These are phyloP conservation scores for Pseudochirops cupreus DNA, from an alignment of 2,797 vertebrate species.

Conservation along the genomic window DNA sequence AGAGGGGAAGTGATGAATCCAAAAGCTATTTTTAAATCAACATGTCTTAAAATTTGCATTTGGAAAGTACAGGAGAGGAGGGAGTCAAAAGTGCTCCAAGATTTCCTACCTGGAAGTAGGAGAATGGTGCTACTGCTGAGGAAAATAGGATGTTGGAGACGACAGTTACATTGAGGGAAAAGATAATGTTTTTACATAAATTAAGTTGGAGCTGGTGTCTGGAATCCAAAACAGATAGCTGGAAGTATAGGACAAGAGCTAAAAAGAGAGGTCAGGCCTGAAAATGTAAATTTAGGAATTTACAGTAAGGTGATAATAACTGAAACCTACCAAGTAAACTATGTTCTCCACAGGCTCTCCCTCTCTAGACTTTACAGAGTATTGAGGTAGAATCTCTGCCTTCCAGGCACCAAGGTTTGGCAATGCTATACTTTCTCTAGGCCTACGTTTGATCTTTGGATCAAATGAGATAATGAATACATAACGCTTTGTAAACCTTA, in stretches of 20 bases:
- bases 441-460: too few species aligned
- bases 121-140: not conserved
- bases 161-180: not conserved
- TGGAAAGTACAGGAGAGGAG: not conserved
- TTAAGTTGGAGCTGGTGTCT: not conserved
- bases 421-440: too few species aligned
- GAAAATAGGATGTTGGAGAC: not conserved
- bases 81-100: not conserved
- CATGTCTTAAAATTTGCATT: not conserved
- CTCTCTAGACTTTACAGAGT: too few species aligned
- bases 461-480: too few species aligned
- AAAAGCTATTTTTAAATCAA: not conserved
- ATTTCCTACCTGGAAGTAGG: not conserved
- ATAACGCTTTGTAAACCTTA: too few species aligned
- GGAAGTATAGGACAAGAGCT: not conserved
- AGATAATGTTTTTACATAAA: not conserved
- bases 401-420: too few species aligned
- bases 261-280: not conserved
- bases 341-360: too few species aligned
- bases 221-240: not conserved
- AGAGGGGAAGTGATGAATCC: not conserved
- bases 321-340: not conserved
- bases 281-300: not conserved
- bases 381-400: too few species aligned
- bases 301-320: not conserved